Percentiles rank a stretch among this genome's conserved stretches.
phyloP scores from a whole-genome alignment of 1,140 invertebrate genomes.

The Aphis gossypii region DNA sequence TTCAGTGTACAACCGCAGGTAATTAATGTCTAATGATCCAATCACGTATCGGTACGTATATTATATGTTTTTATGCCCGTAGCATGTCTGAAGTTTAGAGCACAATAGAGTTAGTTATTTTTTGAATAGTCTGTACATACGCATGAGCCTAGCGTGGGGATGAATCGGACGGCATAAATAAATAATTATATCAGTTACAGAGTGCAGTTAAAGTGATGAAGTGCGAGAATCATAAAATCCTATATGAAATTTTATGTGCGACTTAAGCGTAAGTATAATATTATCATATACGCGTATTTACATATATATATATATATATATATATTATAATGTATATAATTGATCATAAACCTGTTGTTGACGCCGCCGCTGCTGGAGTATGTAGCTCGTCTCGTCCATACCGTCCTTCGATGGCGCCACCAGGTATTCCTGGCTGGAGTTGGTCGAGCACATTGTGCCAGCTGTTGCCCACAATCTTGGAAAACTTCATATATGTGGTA shows the following conservation, averaged over 20 bases:
- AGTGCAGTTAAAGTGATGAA: too few relatives aligned
- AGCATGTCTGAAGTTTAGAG: not conserved
- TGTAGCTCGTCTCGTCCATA: conserved; percentile 51
- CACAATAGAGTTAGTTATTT: not conserved
- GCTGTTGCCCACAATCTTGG: conserved; percentile 50
- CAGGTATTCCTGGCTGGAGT: conserved; percentile 50
- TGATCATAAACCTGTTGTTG: not conserved
- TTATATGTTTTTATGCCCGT: not conserved
- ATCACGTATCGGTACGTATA: not conserved
- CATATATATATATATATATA: too few relatives aligned
- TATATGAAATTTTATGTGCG: not conserved
- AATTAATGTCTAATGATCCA: not conserved
- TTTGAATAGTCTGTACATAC: too few relatives aligned
- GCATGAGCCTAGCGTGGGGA: not conserved
- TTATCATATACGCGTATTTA: too few relatives aligned
- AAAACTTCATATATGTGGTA: conserved; percentile 49
- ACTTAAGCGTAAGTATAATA: too few relatives aligned
- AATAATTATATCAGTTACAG: not conserved
- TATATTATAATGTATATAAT: not conserved
- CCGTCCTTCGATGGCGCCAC: conserved; percentile 37
- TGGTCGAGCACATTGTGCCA: conserved; percentile 56
- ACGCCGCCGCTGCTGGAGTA: conserved; percentile 22
- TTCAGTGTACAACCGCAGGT: not conserved
- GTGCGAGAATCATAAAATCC: too few relatives aligned
- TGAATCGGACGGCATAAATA: not conserved